These are phyloP conservation scores for Andrena flavipes DNA, from an alignment of 2,888 invertebrate species.

Conservation along the genomic window DNA sequence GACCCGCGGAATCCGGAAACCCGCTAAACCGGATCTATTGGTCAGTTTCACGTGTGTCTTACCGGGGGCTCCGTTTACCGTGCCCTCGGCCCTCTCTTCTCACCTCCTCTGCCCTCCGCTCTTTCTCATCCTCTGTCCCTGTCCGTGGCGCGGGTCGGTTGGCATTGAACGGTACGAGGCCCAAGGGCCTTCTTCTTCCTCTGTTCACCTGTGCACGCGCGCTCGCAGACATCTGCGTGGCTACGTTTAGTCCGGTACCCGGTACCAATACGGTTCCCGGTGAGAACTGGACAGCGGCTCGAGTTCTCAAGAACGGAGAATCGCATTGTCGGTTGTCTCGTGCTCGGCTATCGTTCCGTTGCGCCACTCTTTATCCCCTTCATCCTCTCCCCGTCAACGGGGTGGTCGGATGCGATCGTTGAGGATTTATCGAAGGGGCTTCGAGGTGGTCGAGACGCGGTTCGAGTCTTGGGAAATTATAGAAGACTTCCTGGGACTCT, in stretches of 20 bases:
- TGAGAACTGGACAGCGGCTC: slow-evolving; percentile 81
- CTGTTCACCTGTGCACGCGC: slow-evolving; percentile 54
- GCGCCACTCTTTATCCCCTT: background rate
- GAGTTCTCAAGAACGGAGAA: slow-evolving; percentile 76
- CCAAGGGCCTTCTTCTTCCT: slow-evolving; percentile 52
- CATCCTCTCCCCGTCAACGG: background rate
- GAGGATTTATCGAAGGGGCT: background rate
- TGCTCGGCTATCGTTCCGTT: slow-evolving; percentile 14
- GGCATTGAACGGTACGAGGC: slow-evolving; percentile 16
- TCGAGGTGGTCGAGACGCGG: background rate
- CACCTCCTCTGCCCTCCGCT: slow-evolving; percentile 44
- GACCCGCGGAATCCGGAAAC: slow-evolving; percentile 85
- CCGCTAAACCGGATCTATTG: slow-evolving; percentile 85
- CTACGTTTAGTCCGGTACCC: slow-evolving; percentile 27
- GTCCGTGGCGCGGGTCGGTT: background rate
- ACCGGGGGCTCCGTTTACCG: slow-evolving; percentile 54
- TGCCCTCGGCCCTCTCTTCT: slow-evolving; percentile 15
- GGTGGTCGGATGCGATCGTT: background rate
- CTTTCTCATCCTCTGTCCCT: slow-evolving; percentile 29
- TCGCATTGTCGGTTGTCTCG: slow-evolving; percentile 48
- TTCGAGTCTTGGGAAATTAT: too few relatives aligned
- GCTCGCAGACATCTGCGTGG: slow-evolving; percentile 48
- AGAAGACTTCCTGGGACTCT: too few relatives aligned
- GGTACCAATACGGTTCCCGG: slow-evolving; percentile 61
- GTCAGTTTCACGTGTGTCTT: slow-evolving; percentile 82